A percentile compares a stretch with the other conserved stretches of the same genome.
phyloP scores from a whole-genome alignment of 1,140 invertebrate genomes.

The Rhyacophila brunnea region DNA sequence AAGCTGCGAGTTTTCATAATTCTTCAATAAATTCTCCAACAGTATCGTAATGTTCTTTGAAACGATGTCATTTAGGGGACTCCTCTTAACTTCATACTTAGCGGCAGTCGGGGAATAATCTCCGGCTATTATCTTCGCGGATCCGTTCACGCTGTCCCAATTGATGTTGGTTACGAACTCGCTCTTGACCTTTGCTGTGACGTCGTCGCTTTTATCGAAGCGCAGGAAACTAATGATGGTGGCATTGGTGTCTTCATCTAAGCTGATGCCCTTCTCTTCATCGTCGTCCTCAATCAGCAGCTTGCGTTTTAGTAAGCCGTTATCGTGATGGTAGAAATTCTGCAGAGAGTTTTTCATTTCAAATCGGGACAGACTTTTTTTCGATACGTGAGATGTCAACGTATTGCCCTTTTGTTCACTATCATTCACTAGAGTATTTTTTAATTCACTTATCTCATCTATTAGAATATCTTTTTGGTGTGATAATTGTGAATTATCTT shows the following conservation, averaged over 20 bases:
- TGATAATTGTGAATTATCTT: too few species aligned
- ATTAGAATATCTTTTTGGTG: too few species aligned
- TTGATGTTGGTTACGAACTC: conserved; percentile 25
- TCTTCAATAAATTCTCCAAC: conserved; percentile 81
- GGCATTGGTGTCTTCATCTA: conserved; percentile 25
- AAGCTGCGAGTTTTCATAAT: conserved; percentile 87
- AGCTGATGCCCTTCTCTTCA: conserved; percentile 10
- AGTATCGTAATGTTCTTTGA: conserved; percentile 80
- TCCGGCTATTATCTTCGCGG: conserved; percentile 13
- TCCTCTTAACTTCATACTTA: conserved; percentile 41
- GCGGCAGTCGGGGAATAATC: neutral
- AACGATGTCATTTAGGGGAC: conserved; percentile 64
- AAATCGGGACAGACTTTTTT: conserved; percentile 5
- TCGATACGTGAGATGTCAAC: conserved; percentile 2
- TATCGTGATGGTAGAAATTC: conserved; percentile 23
- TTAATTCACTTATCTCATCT: too few species aligned
- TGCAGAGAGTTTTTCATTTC: conserved; percentile 21
- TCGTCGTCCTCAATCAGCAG: conserved; percentile 7
- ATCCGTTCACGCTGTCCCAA: conserved; percentile 27
- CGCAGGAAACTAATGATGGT: conserved; percentile 31
- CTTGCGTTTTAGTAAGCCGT: conserved; percentile 10
- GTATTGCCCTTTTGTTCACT: too few species aligned
- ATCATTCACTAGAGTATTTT: too few species aligned
- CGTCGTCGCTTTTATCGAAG: conserved; percentile 18
- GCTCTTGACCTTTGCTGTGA: conserved; percentile 3